Evolutionary conservation across 2,113 vertebrate genomes (phyloP), one percentile per base, ranked within the genome.

Genomic region (Pollimyrus isidori): DNA sequence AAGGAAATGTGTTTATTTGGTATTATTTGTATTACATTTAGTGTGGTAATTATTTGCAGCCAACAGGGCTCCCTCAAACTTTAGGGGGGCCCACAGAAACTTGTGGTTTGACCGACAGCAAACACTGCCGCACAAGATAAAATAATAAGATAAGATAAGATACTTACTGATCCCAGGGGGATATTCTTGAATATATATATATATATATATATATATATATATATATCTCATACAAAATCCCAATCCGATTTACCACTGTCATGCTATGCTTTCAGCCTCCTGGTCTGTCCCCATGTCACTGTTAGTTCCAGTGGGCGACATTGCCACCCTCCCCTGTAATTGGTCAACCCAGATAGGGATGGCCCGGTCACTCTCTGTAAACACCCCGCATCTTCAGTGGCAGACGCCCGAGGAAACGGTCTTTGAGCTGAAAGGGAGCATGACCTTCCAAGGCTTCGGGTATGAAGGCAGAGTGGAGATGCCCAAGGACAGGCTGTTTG

Each of bases 301-400:
- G 73, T 17, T 1, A 4, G 90, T 45, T 21, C 4, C 0, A 4
- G 95, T 94, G 87, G 95, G 95, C 0, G 48, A 58, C 0, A 87
- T 90, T 80, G 94, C 53, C 0, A 82, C 94, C 0, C 94, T 96
- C 86, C 95, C 95, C 48, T 96, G 95, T 90, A 90, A 92, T 19
- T 94, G 94, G 92, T 91, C 46, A 87, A 30, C 65, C 30, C 80
- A 0, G 87, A 13, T 0, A 89, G 89, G 3, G 49, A 48, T 0
- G 13, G 3, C 0, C 10, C 0, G 30, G 0, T 30, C n/a, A 11
- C 30, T 0, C 2, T 7, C 3, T 0, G 83, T 2, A 5, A 0
- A 87, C 1, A 0, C 0, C 82, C 91, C 89, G 42, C 93, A 95
- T 89, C 13, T 96, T 52, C 94, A 92, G 90, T 96, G 95, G 95